Evolutionary conservation across 2,888 invertebrate genomes (phyloP), one percentile per base, ranked within the genome.

Genomic region (Acanthosoma haemorrhoidale): DNA sequence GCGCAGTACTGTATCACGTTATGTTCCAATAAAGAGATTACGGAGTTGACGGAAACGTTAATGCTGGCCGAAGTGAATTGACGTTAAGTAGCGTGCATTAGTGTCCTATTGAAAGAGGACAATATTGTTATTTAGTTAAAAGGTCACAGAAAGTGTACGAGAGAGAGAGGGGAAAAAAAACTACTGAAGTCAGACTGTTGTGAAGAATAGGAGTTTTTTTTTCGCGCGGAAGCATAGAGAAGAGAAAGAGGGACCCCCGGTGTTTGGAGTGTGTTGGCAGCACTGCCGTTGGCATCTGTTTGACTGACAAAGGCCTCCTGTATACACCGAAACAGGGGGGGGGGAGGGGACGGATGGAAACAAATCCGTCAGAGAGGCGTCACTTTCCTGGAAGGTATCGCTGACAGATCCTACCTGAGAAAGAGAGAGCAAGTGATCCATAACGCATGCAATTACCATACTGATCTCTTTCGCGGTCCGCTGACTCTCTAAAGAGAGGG

Each of bases 291-390:
- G 8, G 51, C 51, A 51, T 51, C 51, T 51, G 51, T 51, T 51
- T 51, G 51, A 51, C 51, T 51, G 51, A 51, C 51, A 51, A 51
- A 25, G 51, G 51, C 51, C 2, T 29, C 9, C 5, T n/a, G n/a
- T n/a, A n/a, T n/a, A 41, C 16, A 57, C 5, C 18, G 15, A n/a
- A 41, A 39, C 15, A n/a, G 18, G 16, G 41, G 32, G 38, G n/a
- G n/a, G n/a, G n/a, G n/a, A n/a, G n/a, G n/a, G n/a, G n/a, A n/a
- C n/a, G n/a, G n/a, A n/a, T n/a, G n/a, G 64, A 64, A 64, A 64
- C 64, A 64, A 38, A 64, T 64, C 64, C 39, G 64, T 64, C 64
- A 64, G 15, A 41, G 39, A 25, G 64, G 29, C 25, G 64, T 64
- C 61, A 60, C 31, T 60, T 21, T 5, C 1, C 15, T 21, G 34